Conservation (phyloP, 1,140 invertebrate species). For the Calliopsis andreniformis region DNA sequence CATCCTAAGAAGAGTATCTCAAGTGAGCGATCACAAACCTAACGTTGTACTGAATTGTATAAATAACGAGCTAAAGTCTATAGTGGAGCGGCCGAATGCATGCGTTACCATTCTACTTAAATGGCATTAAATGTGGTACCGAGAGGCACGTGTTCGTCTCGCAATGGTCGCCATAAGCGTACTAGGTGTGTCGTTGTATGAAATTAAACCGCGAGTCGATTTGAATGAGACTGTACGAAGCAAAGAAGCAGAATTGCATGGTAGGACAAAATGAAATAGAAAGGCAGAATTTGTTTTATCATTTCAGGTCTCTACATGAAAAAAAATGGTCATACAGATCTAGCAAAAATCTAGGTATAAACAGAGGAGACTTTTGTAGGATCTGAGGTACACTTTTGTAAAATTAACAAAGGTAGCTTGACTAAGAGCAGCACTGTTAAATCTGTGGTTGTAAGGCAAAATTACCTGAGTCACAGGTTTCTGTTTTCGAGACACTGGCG, state of each 20-base stretch:
- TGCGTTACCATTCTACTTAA: conserved; percentile 59
- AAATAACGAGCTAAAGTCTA: conserved; percentile 34
- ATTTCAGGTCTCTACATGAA: too few species aligned
- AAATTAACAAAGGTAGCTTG: too few species aligned
- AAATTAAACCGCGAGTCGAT: background rate
- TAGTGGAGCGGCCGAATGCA: conserved; percentile 19
- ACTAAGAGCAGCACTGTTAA: too few species aligned
- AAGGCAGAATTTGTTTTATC: too few species aligned
- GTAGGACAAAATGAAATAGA: too few species aligned
- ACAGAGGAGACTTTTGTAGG: too few species aligned
- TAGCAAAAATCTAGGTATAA: too few species aligned
- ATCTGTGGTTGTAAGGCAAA: too few species aligned
- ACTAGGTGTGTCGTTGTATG: conserved; percentile 10
- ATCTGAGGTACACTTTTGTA: too few species aligned
- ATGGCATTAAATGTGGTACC: conserved; percentile 54
- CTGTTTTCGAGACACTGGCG: too few species aligned
- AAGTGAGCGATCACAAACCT: conserved; percentile 38
- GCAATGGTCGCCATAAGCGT: background rate
- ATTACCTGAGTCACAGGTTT: too few species aligned
- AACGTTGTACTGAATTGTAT: conserved; percentile 33
- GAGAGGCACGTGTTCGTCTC: conserved; percentile 23
- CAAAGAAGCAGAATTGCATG: background rate
- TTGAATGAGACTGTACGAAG: background rate
- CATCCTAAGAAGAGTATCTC: conserved; percentile 5
- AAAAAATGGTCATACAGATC: too few species aligned